Conservation (phyloP, 2,888 invertebrate species). For the Pristionchus entomophagus region DNA sequence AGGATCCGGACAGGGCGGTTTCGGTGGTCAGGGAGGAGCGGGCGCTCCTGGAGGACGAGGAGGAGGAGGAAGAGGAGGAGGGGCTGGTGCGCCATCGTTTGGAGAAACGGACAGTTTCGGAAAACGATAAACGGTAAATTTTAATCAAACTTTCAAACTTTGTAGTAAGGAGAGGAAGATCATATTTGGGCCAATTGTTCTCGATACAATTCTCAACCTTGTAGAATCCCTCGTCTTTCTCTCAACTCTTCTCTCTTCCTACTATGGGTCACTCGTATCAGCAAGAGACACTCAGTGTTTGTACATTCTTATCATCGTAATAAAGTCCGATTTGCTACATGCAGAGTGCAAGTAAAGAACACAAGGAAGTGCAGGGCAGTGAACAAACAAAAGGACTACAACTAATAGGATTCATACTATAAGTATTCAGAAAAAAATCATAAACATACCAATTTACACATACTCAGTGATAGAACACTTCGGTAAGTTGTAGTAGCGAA, state of each 20-base stretch:
- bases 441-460: no score
- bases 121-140: not conserved
- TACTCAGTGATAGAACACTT: no score
- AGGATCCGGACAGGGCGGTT: not conserved
- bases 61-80: constrained; percentile 24
- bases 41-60: not conserved
- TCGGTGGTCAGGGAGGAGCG: no score
- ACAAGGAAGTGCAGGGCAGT: not conserved
- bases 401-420: no score
- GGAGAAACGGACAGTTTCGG: constrained; percentile 16
- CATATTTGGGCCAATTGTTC: not conserved
- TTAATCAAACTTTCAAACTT: no score
- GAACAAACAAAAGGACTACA: not conserved
- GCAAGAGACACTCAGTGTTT: constrained; percentile 39
- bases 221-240: constrained; percentile 7
- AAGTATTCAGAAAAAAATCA: no score
- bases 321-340: constrained; percentile 27
- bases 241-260: not conserved
- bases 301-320: constrained; percentile 40
- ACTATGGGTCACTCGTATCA: constrained; percentile 35
- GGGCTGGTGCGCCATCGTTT: not conserved
- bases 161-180: not conserved
- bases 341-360: not conserved
- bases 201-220: not conserved
- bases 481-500: no score